A percentile compares a stretch with the other conserved stretches of the same genome.
phyloP scores from a whole-genome alignment of 2,113 vertebrate genomes.

The Mastomys coucha region DNA sequence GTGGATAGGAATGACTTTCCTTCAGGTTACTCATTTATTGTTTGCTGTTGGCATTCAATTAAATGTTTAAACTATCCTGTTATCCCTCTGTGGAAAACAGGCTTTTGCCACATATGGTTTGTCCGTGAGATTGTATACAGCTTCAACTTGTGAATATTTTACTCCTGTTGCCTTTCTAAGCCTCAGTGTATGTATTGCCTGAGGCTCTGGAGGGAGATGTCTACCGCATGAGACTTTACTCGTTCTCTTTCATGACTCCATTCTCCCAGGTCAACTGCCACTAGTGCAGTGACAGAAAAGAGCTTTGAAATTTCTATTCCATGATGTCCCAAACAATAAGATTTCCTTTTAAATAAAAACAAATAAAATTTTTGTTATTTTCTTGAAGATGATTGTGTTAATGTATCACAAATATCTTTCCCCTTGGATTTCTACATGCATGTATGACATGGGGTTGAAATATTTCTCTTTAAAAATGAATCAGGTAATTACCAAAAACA shows the following conservation, averaged over 20 bases:
- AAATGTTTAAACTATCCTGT: not conserved
- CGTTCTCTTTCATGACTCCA: not conserved
- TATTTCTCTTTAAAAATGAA: not conserved
- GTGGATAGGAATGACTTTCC: not conserved
- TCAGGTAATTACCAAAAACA: not conserved
- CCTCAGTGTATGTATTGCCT: not conserved
- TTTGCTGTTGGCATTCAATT: not conserved
- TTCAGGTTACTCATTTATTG: not conserved
- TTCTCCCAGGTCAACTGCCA: not conserved
- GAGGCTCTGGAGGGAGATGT: not conserved
- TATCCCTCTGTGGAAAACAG: not conserved
- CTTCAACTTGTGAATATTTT: not conserved
- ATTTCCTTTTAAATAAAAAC: not conserved
- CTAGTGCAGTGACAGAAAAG: not conserved
- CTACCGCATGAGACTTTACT: not conserved
- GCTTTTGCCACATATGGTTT: not conserved
- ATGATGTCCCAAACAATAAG: not conserved
- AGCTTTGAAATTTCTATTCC: not conserved
- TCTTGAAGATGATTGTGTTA: not conserved
- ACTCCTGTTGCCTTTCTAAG: too few relatives aligned
- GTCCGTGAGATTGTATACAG: not conserved
- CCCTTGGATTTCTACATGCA: rapidly evolving
- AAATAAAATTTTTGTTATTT: not conserved
- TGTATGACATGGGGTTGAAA: not conserved
- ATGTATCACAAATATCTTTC: not conserved